These are phyloP conservation scores for Phalacrocorax brasilianus DNA, from an alignment of 2,113 vertebrate species.

Conservation along the genomic window DNA sequence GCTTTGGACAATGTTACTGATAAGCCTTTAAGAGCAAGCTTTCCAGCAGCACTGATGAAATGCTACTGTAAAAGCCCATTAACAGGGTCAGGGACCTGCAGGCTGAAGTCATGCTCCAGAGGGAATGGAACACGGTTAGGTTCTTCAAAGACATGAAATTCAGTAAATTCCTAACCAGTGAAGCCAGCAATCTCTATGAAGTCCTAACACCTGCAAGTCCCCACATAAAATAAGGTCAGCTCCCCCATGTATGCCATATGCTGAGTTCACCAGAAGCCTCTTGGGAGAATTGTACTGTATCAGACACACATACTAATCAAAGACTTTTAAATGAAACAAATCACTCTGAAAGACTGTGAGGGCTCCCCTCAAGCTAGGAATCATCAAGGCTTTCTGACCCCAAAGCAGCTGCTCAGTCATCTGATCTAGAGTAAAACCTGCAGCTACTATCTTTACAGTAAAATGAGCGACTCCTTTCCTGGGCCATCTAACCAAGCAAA, in stretches of 20 bases:
- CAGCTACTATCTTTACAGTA: neutral
- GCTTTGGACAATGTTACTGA: neutral
- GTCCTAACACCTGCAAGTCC: neutral
- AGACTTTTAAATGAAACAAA: neutral
- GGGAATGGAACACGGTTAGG: neutral
- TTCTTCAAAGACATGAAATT: neutral
- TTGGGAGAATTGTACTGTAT: neutral
- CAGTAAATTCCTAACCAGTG: neutral
- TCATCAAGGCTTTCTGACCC: neutral
- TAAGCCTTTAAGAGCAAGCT: neutral
- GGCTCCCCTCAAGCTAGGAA: neutral
- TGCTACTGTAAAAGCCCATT: neutral
- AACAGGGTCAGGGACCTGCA: neutral
- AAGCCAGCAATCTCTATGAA: neutral
- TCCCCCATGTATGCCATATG: rapidly evolving
- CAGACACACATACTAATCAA: neutral
- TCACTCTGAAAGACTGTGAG: neutral
- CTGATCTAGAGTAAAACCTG: neutral
- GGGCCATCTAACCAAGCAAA: neutral
- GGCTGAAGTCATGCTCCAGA: neutral
- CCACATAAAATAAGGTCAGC: neutral
- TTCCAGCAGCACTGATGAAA: slow-evolving; percentile 4
- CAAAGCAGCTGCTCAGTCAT: neutral
- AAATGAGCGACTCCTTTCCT: neutral
- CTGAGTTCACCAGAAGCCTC: neutral